These are phyloP conservation scores for Sycobia sp. DNA, from an alignment of 1,140 invertebrate species.

Conservation along the genomic window DNA sequence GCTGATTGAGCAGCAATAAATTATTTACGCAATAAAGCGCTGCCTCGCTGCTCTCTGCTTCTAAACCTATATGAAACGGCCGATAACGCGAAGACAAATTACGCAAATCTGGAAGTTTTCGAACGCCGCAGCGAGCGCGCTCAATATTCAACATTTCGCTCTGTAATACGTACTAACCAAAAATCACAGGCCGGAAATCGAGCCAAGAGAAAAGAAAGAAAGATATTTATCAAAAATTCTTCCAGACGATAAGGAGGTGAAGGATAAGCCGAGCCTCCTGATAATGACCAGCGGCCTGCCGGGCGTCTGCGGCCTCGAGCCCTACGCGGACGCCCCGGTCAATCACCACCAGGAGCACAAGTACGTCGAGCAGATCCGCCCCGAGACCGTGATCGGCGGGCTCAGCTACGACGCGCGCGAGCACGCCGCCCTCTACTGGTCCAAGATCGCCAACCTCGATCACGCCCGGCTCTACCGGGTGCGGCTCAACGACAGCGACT, in stretches of 20 bases:
- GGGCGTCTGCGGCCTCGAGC: conserved; percentile 23
- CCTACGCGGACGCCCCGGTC: conserved; percentile 17
- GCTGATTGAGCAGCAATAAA: too few relatives aligned
- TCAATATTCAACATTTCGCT: too few relatives aligned
- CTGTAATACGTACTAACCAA: too few relatives aligned
- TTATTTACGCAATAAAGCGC: too few relatives aligned
- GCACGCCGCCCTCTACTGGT: conserved; percentile 20
- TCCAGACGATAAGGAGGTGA: conserved; percentile 25
- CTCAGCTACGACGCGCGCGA: conserved; percentile 25
- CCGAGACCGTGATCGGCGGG: conserved; percentile 25
- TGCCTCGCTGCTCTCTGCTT: too few relatives aligned
- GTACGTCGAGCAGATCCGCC: conserved; percentile 25
- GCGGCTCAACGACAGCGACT: conserved; percentile 25
- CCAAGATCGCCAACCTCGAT: conserved; percentile 29
- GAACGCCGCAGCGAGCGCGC: too few relatives aligned
- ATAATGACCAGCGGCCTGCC: conserved; percentile 22
- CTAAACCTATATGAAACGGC: too few relatives aligned
- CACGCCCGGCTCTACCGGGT: conserved; percentile 28
- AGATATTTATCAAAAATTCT: too few relatives aligned
- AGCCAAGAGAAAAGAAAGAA: too few relatives aligned
- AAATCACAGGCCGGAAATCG: too few relatives aligned
- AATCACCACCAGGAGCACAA: conserved; percentile 27
- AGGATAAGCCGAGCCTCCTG: conserved; percentile 24
- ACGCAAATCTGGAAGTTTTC: too few relatives aligned
- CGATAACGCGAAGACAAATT: too few relatives aligned